phyloP scores from a whole-genome alignment of 2,113 vertebrate genomes.

The Pteruthius melanotis region DNA sequence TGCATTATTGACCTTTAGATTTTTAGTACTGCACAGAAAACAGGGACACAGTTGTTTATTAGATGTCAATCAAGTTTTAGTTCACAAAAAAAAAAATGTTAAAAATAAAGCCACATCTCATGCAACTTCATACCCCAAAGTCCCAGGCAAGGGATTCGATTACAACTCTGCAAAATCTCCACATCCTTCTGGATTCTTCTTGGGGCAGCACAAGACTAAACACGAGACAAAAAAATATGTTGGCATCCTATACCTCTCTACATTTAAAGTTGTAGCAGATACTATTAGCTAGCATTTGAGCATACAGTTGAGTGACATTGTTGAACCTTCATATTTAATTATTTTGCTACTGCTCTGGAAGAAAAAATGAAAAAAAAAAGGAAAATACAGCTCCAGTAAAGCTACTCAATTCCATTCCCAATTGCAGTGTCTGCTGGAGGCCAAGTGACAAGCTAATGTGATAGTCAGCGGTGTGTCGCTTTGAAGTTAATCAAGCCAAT shows the following conservation, averaged over 20 bases:
- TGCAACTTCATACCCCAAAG: neutral
- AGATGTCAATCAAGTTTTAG: neutral
- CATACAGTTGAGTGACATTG: neutral
- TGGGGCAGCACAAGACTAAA: neutral
- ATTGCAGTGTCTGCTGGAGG: conserved; percentile 9
- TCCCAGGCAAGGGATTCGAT: neutral
- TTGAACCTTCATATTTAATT: neutral
- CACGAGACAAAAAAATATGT: neutral
- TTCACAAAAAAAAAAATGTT: accelerated
- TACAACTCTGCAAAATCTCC: neutral
- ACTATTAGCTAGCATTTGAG: neutral
- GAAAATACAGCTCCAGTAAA: neutral
- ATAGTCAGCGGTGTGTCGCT: neutral
- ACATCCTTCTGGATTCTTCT: neutral
- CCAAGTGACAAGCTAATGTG: conserved; percentile 15
- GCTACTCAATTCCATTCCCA: neutral
- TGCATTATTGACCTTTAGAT: neutral
- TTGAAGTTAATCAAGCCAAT: conserved; percentile 41
- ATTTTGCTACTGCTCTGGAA: neutral
- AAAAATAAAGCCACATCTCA: neutral
- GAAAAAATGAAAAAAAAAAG: neutral
- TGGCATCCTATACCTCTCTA: neutral
- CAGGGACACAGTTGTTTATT: neutral
- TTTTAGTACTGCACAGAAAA: neutral
- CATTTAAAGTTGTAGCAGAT: neutral